A percentile compares a stretch with the other conserved stretches of the same genome.
Evolutionary conservation across 2,113 vertebrate genomes (phyloP).

Genomic region (Suricata suricatta): DNA sequence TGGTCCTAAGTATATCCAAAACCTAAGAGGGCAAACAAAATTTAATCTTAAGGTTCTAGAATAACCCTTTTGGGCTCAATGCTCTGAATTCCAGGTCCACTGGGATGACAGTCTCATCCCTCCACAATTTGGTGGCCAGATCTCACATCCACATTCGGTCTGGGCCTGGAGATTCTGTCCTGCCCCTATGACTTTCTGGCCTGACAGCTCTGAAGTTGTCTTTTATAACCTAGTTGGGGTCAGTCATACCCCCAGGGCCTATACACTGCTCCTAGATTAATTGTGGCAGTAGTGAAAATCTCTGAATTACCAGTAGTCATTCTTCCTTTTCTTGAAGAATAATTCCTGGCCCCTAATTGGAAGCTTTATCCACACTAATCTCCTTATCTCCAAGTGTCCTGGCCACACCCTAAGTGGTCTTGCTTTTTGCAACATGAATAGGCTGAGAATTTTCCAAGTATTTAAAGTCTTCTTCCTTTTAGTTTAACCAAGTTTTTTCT

Average conservation of each 20-base stretch:
- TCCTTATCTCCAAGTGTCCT: not conserved
- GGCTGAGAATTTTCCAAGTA: not conserved
- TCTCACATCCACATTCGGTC: not conserved
- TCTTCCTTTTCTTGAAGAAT: not conserved
- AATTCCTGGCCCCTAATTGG: not conserved
- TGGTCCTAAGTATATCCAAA: not conserved
- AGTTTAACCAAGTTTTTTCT: not conserved
- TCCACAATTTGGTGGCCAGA: not conserved
- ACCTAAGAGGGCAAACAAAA: not conserved
- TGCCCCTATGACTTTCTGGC: not conserved
- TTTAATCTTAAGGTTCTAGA: not conserved
- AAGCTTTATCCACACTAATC: not conserved
- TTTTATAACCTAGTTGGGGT: not conserved
- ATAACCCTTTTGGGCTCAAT: not conserved
- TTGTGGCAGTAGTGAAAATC: not conserved
- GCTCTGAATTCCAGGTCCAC: not conserved
- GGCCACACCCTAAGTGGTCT: not conserved
- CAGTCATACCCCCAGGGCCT: not conserved
- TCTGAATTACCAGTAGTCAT: not conserved
- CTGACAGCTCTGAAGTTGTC: not conserved
- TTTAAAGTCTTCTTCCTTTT: not conserved
- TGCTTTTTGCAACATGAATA: not conserved
- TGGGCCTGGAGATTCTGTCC: not conserved
- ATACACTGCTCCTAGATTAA: not conserved
- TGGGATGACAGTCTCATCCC: not conserved